phyloP scores from a whole-genome alignment of 2,797 vertebrate genomes.

The Pseudochirops cupreus region DNA sequence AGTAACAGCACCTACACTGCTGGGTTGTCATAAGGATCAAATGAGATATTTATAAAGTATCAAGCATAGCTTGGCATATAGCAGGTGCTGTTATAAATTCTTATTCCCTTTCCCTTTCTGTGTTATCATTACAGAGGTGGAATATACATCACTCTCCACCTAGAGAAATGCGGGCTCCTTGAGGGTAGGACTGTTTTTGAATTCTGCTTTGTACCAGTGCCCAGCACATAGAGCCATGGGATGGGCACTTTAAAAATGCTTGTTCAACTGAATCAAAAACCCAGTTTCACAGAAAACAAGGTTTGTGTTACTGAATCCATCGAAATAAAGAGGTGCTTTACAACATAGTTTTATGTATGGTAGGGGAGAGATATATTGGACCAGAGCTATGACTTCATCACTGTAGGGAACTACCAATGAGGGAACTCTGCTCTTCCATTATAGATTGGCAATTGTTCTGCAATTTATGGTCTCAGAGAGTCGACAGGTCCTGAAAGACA shows the following conservation, averaged over 20 bases:
- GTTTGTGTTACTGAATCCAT: not conserved
- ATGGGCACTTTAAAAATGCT: not conserved
- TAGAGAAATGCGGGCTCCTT: not conserved
- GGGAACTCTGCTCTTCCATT: not conserved
- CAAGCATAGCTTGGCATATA: not conserved
- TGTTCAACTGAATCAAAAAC: not conserved
- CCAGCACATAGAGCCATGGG: not conserved
- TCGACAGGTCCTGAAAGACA: not conserved
- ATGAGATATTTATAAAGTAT: not conserved
- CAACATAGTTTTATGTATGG: not conserved
- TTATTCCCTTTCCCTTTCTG: not conserved
- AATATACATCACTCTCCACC: not conserved
- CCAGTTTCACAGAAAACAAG: not conserved
- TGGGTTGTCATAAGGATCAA: not conserved
- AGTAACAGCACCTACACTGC: not conserved
- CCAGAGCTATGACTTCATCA: not conserved
- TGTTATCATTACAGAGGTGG: not conserved
- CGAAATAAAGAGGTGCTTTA: not conserved
- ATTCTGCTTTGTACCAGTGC: not conserved
- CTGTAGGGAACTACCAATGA: not conserved
- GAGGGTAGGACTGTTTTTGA: not conserved
- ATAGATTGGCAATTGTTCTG: not conserved
- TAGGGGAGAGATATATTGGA: not conserved
- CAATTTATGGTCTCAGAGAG: not conserved
- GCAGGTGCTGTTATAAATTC: not conserved